A percentile compares a stretch with the other conserved stretches of the same genome.
Conservation (phyloP, 2,888 invertebrate species). For the Tetrapedia diversipes region DNA sequence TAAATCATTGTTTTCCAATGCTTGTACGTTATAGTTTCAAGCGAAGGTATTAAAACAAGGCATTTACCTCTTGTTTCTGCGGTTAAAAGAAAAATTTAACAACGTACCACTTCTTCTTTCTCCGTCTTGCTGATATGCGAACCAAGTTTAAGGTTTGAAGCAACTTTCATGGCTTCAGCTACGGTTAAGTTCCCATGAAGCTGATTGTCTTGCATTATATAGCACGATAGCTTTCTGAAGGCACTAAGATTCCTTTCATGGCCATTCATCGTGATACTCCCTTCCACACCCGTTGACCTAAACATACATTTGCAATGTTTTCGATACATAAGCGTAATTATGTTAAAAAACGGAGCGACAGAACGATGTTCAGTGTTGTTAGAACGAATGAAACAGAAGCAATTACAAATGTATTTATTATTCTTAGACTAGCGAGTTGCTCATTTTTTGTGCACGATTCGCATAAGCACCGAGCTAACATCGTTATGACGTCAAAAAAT, state of each 20-base stretch:
- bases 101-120: slow-evolving; percentile 92
- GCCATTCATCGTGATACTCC: slow-evolving; percentile 93
- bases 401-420: background rate
- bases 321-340: background rate
- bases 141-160: slow-evolving; percentile 94
- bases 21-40: background rate
- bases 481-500: slow-evolving; percentile 13
- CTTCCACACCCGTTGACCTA: slow-evolving; percentile 92
- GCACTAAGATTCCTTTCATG: slow-evolving; percentile 91
- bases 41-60: background rate
- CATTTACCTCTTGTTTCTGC: background rate
- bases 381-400: background rate
- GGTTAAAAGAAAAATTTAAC: background rate
- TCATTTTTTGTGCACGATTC: slow-evolving; percentile 1
- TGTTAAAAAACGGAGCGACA: background rate
- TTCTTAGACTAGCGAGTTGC: background rate
- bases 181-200: slow-evolving; percentile 96
- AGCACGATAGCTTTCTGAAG: slow-evolving; percentile 96
- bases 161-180: slow-evolving; percentile 96
- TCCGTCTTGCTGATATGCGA: slow-evolving; percentile 87
- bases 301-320: slow-evolving; percentile 3
- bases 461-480: background rate
- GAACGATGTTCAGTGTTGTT: background rate
- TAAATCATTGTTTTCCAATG: background rate
- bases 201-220: slow-evolving; percentile 98